phyloP scores from a whole-genome alignment of 2,888 invertebrate genomes.

The Melinaea menophilus region DNA sequence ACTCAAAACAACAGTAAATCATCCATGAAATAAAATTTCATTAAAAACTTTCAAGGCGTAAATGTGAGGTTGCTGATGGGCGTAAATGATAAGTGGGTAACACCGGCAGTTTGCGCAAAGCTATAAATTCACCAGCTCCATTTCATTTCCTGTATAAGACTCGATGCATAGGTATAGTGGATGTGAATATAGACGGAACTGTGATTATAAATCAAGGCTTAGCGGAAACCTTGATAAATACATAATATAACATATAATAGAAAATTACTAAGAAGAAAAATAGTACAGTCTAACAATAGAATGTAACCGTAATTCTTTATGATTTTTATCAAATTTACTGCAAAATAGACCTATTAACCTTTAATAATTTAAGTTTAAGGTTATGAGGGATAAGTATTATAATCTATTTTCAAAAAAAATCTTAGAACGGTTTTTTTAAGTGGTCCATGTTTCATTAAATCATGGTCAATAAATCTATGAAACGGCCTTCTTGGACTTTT shows the following conservation, averaged over 20 bases:
- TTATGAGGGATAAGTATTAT: no score
- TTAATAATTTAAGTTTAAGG: no score
- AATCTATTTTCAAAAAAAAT: no score
- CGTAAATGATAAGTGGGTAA: slow-evolving; percentile 71
- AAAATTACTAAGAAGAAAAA: no score
- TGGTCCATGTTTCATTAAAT: slow-evolving; percentile 28
- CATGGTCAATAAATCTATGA: slow-evolving; percentile 56
- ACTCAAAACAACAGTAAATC: background rate
- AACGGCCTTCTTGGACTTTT: slow-evolving; percentile 59
- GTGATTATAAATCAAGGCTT: slow-evolving; percentile 16
- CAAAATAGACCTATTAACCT: no score
- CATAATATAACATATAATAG: background rate
- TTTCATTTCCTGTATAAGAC: slow-evolving; percentile 74
- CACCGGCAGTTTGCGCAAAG: slow-evolving; percentile 56
- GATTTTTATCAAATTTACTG: no score
- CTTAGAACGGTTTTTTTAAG: slow-evolving; percentile 18
- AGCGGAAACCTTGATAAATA: background rate
- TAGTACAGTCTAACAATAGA: no score
- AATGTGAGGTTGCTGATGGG: slow-evolving; percentile 41
- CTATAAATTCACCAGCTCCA: slow-evolving; percentile 65
- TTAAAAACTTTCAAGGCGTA: slow-evolving; percentile 32
- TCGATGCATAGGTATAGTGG: slow-evolving; percentile 42
- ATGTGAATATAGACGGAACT: slow-evolving; percentile 22
- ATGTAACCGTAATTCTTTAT: no score
- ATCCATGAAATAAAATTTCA: slow-evolving; percentile 25